These are phyloP conservation scores for Alentia gelatinosa DNA, from an alignment of 2,888 invertebrate species.

Conservation along the genomic window DNA sequence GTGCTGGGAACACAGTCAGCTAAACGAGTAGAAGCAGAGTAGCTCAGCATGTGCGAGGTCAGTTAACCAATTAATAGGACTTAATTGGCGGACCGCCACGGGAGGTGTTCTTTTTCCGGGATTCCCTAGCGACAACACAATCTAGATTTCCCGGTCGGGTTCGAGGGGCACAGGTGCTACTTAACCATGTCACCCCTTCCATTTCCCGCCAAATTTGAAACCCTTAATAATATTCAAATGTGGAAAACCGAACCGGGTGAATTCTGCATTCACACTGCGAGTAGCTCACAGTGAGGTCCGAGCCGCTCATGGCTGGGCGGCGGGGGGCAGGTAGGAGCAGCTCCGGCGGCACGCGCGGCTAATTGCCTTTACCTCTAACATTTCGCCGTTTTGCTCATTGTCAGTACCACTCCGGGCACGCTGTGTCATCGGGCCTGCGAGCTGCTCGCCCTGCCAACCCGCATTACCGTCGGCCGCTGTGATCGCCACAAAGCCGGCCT, in stretches of 20 bases:
- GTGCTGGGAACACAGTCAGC: neutral
- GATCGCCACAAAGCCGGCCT: neutral
- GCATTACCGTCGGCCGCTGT: slow-evolving; percentile 25
- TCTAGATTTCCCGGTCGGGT: no score
- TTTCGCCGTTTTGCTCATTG: slow-evolving; percentile 46
- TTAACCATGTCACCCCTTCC: no score
- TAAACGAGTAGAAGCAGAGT: no score
- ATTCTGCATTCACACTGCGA: neutral
- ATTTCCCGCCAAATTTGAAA: no score
- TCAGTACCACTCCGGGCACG: slow-evolving; percentile 34
- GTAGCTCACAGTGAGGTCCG: neutral
- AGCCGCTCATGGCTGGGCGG: neutral
- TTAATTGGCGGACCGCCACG: no score
- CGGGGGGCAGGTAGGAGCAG: neutral
- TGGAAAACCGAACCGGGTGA: neutral
- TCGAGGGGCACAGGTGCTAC: no score
- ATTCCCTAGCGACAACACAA: no score
- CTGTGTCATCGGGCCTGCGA: slow-evolving; percentile 13
- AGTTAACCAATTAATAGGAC: no score
- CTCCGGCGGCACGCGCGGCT: neutral
- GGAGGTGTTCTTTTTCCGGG: no score
- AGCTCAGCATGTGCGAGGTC: no score
- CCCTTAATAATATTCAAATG: neutral
- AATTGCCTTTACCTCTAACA: slow-evolving; percentile 52
- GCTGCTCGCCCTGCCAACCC: neutral